Base-by-base conservation (phyloP, 2,888 invertebrate species). In the Syrista parreyssii region DNA sequence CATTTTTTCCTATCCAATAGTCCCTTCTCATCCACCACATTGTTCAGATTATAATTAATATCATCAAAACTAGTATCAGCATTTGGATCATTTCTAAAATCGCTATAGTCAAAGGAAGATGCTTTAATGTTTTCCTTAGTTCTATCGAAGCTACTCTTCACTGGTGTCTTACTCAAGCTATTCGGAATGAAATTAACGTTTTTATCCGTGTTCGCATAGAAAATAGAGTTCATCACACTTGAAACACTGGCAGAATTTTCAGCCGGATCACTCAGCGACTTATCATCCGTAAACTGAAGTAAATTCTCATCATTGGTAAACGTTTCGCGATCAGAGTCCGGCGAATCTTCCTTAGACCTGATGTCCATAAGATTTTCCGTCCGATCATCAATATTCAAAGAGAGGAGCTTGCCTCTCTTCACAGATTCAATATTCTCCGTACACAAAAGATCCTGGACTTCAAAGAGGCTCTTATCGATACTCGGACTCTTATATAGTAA, bases 401-500 rank as follows among this genome's bases (percentile, higher is more conserved):
- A 35, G 69, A 80, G 68, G 12, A 79, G 12, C 35, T 84, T 83
- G 6, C 76, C 80, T 36, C 76, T 81, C 12, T 78, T 79, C 1
- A 78, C 81, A 0, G 84, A 81, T 30, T 81, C 84, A n/a, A 84
- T 81, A 68, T 84, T 82, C 1, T 88, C 88, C 9, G 86, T 81
- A 30, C 81, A 83, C 0, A 88, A 78, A 4, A 88, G 80, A 73
- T 87, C 89, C 35, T 88, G 84, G 3, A 88, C 85, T 36, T 87
- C 87, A 72, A 78, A 84, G 0, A 87, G 83, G 35, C 86, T 87
- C 33, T 82, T 83, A 74, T 88, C 89, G 74, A 86, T 85, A 68
- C 85, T 85, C 4, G 89, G 86, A 68, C 84, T 88, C 68, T 88
- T 88, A 71, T 88, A 88, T 2, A 89, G 79, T 55, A 89, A 79